Base-by-base conservation (phyloP, 2,113 vertebrate genomes). In the Engraulis encrasicolus region DNA sequence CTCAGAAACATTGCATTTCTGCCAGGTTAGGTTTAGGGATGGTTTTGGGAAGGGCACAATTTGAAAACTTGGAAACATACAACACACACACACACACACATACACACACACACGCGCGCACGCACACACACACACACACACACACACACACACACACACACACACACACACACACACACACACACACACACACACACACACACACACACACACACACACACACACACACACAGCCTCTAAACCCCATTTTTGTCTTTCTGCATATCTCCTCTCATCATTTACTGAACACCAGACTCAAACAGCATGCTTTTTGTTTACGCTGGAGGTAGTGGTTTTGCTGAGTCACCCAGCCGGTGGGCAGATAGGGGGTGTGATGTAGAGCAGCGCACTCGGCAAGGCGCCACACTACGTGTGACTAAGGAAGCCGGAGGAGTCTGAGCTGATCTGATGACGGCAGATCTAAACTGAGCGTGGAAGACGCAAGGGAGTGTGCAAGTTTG, bases 251-350 rank as follows among this genome's bases (percentile, higher is more conserved):
- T 61, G 61, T 40, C 80, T 58, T 79, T 77, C 66, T 23, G n/a
- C n/a, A n/a, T n/a, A n/a, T 58, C 58, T 23, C n/a, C 58, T 23
- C 31, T 37, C 45, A 81, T 58, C 52, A 54, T 84, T 87, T 80
- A 82, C 23, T 34, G 48, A n/a, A n/a, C n/a, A n/a, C 18, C 27
- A 34, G 40, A 20, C 17, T 17, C 40, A 31, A 15, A 31, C 12
- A 14, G 58, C 40, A 17, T 14, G 23, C n/a, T 4, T 23, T 74
- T 79, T 82, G 66, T 78, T 71, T 14, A 54, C 1, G 83, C 58
- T 66, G 36, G 40, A 58, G 66, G 38, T 84, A 78, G 82, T 77
- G 82, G 27, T 81, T 34, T 61, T 9, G 78, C 80, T 80, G 81
- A 66, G 23, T 52, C 78, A 77, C 49, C 0, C n/a, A 20, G 58